These are phyloP conservation scores for Heliangelus exortis DNA, from an alignment of 2,797 vertebrate genomes.

Conservation along the genomic window DNA sequence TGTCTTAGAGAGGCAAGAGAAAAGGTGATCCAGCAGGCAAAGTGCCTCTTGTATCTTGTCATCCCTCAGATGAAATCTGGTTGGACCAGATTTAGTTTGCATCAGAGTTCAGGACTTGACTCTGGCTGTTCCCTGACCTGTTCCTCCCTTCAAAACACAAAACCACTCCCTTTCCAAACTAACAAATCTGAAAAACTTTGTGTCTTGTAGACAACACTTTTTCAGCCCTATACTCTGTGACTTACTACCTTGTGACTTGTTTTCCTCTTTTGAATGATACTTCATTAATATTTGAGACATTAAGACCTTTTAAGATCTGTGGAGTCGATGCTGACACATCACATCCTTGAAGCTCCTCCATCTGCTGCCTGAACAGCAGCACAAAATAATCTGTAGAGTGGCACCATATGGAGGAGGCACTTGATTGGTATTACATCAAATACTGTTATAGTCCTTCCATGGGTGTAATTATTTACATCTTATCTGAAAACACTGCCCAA, in stretches of 20 bases:
- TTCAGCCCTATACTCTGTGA: not conserved
- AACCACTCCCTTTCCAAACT: not conserved
- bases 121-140: not conserved
- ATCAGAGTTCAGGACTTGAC: not conserved
- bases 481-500: not conserved
- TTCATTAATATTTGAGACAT: not conserved
- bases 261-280: not conserved
- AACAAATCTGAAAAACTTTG: not conserved
- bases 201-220: not conserved
- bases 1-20: not conserved
- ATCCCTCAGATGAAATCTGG: not conserved
- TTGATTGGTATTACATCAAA: not conserved
- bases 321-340: not conserved
- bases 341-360: not conserved
- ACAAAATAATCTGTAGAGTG: accelerated
- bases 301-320: not conserved
- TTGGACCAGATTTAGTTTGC: not conserved
- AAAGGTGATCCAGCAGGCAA: not conserved
- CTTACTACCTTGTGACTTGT: not conserved
- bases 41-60: not conserved
- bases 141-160: not conserved
- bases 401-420: not conserved
- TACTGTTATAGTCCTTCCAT: not conserved
- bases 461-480: not conserved
- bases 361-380: not conserved